A percentile compares a stretch with the other conserved stretches of the same genome.
Conservation (phyloP, 1,140 invertebrate species). For the Gonioctena quinquepunctata region DNA sequence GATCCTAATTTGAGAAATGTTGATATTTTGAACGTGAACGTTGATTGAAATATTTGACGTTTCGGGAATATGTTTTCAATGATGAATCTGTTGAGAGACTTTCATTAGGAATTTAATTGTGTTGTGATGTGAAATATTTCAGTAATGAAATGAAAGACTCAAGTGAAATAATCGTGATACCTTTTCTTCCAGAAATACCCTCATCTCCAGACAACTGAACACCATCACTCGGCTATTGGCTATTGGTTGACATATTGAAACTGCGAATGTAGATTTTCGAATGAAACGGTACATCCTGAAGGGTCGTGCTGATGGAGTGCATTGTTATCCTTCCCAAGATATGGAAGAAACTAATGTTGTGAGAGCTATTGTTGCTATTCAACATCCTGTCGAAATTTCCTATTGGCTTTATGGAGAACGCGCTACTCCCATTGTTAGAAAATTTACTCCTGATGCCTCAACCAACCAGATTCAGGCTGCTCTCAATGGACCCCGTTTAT, state of each 20-base stretch:
- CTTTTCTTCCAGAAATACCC: too few species aligned
- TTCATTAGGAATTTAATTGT: too few species aligned
- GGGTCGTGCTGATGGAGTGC: constrained; percentile 87
- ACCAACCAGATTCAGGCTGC: constrained; percentile 79
- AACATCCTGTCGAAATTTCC: constrained; percentile 96
- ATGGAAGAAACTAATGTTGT: constrained; percentile 98
- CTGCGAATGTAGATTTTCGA: constrained; percentile 90
- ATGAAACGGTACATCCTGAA: constrained; percentile 89
- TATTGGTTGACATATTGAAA: constrained; percentile 90
- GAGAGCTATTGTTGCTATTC: constrained; percentile 96
- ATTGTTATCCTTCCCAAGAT: constrained; percentile 96
- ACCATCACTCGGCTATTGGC: constrained; percentile 97
- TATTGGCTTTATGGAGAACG: constrained; percentile 93
- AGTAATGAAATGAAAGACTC: too few species aligned
- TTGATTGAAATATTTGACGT: too few species aligned
- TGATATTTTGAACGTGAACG: too few species aligned
- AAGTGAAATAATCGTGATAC: too few species aligned
- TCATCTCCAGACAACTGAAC: too few species aligned
- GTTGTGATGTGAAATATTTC: too few species aligned
- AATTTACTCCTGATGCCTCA: constrained; percentile 87
- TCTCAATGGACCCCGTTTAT: constrained; percentile 94
- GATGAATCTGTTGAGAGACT: too few species aligned
- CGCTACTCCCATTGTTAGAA: constrained; percentile 96
- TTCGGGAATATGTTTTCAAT: too few species aligned
- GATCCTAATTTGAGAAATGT: too few species aligned